phyloP scores from a whole-genome alignment of 53 echinoderm and acorn worm genomes.

The Antedon mediterranea region DNA sequence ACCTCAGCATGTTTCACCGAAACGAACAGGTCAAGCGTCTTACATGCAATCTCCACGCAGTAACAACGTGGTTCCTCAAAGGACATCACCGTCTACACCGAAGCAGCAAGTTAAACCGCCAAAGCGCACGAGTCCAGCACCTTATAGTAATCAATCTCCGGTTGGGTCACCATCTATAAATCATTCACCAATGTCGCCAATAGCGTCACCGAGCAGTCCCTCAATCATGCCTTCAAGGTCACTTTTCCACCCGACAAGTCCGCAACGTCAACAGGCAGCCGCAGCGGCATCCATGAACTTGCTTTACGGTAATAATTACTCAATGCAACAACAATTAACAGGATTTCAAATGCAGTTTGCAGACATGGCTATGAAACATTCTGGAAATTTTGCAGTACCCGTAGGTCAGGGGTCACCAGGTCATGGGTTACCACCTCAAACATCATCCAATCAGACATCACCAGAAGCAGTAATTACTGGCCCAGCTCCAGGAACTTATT shows the following conservation, averaged over 20 bases:
- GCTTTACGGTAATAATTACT: background rate
- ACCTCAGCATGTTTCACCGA: background rate
- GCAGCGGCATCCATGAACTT: background rate
- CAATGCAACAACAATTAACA: background rate
- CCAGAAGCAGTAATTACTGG: slow-evolving; percentile 73
- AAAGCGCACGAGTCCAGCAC: background rate
- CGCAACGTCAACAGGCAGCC: background rate
- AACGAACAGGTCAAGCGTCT: background rate
- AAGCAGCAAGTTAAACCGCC: background rate
- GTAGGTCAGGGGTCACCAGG: slow-evolving; percentile 24
- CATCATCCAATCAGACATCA: background rate
- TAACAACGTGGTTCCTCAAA: background rate
- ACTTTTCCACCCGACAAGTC: background rate
- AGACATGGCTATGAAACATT: slow-evolving; percentile 1
- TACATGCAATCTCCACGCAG: background rate
- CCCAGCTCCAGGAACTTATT: slow-evolving; percentile 62
- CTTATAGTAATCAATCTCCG: background rate
- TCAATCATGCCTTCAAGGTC: background rate
- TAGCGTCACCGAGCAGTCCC: background rate
- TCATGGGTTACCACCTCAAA: slow-evolving; percentile 6
- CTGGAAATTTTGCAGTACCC: slow-evolving; percentile 29
- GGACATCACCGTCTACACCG: background rate
- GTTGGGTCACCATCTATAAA: background rate
- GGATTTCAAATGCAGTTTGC: background rate
- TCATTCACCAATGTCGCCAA: background rate